Evolutionary conservation across 2,797 vertebrate species (phyloP).

Genomic region (Betta splendens): DNA sequence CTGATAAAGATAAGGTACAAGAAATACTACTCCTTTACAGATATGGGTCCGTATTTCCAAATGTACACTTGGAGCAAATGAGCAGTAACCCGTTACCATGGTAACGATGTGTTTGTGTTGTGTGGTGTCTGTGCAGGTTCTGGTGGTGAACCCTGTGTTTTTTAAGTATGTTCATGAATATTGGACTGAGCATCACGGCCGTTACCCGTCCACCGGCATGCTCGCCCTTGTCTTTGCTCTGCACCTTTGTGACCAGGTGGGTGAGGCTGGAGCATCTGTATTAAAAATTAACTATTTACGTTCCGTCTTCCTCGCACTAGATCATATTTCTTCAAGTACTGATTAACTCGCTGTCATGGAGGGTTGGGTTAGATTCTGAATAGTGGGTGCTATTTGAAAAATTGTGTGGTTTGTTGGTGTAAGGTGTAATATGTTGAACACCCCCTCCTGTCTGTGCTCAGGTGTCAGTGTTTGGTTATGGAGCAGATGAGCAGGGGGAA

Average conservation of each 20-base stretch:
- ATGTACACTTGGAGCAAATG: too few relatives aligned
- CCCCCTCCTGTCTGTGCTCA: conserved; percentile 49
- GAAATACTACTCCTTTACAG: too few relatives aligned
- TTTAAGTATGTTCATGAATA: conserved; percentile 84
- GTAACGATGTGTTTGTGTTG: conserved; percentile 8
- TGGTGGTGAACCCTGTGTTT: conserved; percentile 83
- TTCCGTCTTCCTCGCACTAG: too few relatives aligned
- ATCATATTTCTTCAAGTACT: too few relatives aligned
- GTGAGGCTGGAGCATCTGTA: conserved; percentile 11
- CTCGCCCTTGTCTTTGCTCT: conserved; percentile 84
- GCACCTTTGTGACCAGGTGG: conserved; percentile 84
- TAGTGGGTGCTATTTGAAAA: too few relatives aligned
- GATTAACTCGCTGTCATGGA: too few relatives aligned
- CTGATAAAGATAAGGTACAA: conserved; percentile 86
- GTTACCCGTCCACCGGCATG: conserved; percentile 85
- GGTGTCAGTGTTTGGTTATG: conserved; percentile 86
- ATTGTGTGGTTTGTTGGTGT: too few relatives aligned
- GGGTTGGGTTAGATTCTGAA: too few relatives aligned
- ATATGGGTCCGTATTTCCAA: too few relatives aligned
- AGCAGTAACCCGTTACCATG: neutral
- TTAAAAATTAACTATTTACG: too few relatives aligned
- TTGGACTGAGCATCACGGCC: conserved; percentile 77
- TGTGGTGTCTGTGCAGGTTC: conserved; percentile 63
- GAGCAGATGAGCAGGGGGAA: conserved; percentile 82
- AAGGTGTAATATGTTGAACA: too few relatives aligned